phyloP scores from a whole-genome alignment of 1,140 invertebrate species.

The Capitella teleta region DNA sequence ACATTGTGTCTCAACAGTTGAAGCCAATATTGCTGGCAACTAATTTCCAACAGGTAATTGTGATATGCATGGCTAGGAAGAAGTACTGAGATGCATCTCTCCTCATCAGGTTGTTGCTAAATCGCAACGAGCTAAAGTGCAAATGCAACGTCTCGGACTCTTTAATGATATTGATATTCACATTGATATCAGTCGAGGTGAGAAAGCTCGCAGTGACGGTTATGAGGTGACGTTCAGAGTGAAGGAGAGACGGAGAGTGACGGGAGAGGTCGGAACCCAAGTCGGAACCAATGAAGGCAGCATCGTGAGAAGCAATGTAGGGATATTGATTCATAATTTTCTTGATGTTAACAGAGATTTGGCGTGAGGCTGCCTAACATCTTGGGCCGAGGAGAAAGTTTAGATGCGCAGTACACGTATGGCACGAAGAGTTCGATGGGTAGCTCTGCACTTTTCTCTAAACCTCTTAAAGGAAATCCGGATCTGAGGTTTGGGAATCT shows the following conservation, averaged over 20 bases:
- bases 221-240: constrained; percentile 77
- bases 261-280: constrained; percentile 67
- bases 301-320: constrained; percentile 35
- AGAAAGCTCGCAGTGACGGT: constrained; percentile 46
- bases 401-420: constrained; percentile 65
- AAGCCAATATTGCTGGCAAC: constrained; percentile 59
- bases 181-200: neutral
- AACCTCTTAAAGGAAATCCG: constrained; percentile 53
- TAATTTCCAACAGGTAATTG: constrained; percentile 43
- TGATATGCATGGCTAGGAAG: neutral
- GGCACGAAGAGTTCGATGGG: constrained; percentile 59
- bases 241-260: constrained; percentile 58
- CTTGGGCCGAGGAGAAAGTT: constrained; percentile 64
- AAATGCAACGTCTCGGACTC: constrained; percentile 65
- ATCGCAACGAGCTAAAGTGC: constrained; percentile 49
- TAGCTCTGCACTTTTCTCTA: constrained; percentile 59
- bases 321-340: neutral
- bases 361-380: constrained; percentile 64
- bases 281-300: constrained; percentile 78
- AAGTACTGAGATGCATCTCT: constrained; percentile 20
- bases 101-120: constrained; percentile 40
- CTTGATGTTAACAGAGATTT: constrained; percentile 42
- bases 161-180: constrained; percentile 48
- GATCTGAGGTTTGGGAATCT: constrained; percentile 46
- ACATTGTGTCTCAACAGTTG: constrained; percentile 58